Base-by-base conservation (phyloP, 2,113 vertebrate genomes). In the Ammodytes marinus region DNA sequence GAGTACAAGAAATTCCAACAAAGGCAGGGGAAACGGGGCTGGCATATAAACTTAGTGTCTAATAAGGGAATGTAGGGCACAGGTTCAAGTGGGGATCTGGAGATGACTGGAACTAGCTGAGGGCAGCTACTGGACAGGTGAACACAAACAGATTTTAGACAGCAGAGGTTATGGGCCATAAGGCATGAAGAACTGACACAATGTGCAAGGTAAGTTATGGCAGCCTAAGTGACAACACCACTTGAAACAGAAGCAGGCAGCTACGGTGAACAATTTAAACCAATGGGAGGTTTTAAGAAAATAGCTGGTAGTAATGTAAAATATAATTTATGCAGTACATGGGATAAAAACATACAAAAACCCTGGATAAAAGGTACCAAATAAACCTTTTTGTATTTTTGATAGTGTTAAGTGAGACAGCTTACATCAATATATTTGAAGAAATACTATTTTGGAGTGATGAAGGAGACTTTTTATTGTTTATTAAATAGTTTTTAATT, bases 221-320 rank as follows among this genome's bases (percentile, higher is more conserved):
- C 58, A 19, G 11, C 11, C 2, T 9, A 13, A 8, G 14, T 13
- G 59, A 64, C n/a, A 11, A 12, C 17, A 5, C 5, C 15, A 37
- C 50, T 43, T 77, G 42, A n/a, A 68, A 52, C 8, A 35, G 3
- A 50, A 49, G 53, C 15, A 40, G 35, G 43, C 27, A 47, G 43
- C 4, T 42, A 15, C 4, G 0, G 42, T 55, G 42, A 19, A 42
- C 15, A 52, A n/a, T 39, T n/a, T 8, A 13, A 19, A 3, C 9
- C 8, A 8, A 17, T 27, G 6, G 59, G 27, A 17, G 27, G 39
- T 39, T 35, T 43, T 27, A 7, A 63, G 12, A 50, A 4, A 73
- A 61, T 60, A 45, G 15, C n/a, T 72, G 37, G 2, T 52, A 27
- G 40, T 61, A 42, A 61, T 71, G 69, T 17, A 27, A 71, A 45